Percentiles rank a stretch among this genome's conserved stretches.
Conservation (phyloP, 1,140 invertebrate genomes). For the Frieseomelitta varia region DNA sequence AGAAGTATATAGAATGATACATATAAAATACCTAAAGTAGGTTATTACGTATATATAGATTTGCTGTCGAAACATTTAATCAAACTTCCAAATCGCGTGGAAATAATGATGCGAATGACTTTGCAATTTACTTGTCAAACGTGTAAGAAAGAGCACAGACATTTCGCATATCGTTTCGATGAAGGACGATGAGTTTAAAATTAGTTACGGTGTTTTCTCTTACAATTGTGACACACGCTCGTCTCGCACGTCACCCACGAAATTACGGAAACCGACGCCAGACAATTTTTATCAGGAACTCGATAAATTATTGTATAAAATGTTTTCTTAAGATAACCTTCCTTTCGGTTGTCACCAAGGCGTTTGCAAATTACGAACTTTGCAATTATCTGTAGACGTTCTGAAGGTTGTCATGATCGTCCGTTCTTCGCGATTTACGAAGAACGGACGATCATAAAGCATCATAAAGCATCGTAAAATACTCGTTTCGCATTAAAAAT, state of each 20-base stretch:
- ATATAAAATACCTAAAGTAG: too few species aligned
- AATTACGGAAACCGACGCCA: neutral
- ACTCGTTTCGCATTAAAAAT: neutral
- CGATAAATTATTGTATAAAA: conserved; percentile 1
- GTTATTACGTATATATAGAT: too few species aligned
- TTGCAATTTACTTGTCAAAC: too few species aligned
- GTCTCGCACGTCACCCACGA: neutral
- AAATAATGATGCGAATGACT: too few species aligned
- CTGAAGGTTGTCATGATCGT: neutral
- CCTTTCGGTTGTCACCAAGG: neutral
- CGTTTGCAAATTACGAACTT: conserved; percentile 1
- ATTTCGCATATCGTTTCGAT: neutral
- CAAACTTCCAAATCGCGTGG: too few species aligned
- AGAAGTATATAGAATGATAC: too few species aligned
- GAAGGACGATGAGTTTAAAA: neutral
- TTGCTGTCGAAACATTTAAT: too few species aligned
- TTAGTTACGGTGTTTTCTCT: neutral
- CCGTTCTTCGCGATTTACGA: too few species aligned
- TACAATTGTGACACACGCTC: neutral
- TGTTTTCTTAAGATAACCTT: conserved; percentile 23
- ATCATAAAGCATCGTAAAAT: neutral
- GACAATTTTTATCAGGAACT: conserved; percentile 2
- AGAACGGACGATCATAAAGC: too few species aligned
- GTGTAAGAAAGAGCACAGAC: too few species aligned
- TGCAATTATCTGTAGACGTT: neutral